Conservation (phyloP, 2,888 invertebrate species). For the Steinernema carpocapsae region DNA sequence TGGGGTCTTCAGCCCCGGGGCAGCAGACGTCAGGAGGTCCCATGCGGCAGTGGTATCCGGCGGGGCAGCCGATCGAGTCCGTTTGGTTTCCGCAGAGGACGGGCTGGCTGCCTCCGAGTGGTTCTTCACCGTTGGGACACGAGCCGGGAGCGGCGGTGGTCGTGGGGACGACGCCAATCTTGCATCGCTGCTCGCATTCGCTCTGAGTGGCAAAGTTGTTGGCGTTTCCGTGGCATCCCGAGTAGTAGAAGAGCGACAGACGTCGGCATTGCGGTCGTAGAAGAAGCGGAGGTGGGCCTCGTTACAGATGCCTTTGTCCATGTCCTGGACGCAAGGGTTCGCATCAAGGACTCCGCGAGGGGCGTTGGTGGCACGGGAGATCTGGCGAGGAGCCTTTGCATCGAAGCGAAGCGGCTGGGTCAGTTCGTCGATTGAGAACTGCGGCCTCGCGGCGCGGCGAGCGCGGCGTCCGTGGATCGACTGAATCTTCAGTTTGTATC, state of each 20-base stretch:
- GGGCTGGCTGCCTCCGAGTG: slow-evolving; percentile 63
- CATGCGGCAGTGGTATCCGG: slow-evolving; percentile 61
- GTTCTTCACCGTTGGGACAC: slow-evolving; percentile 61
- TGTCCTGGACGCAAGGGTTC: slow-evolving; percentile 51
- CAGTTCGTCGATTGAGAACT: slow-evolving; percentile 61
- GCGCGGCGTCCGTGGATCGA: slow-evolving; percentile 41
- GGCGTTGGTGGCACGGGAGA: slow-evolving; percentile 45
- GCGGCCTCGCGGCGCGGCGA: slow-evolving; percentile 41
- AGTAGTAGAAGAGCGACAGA: slow-evolving; percentile 68
- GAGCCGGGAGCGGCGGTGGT: slow-evolving; percentile 55
- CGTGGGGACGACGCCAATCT: slow-evolving; percentile 47
- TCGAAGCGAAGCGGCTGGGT: slow-evolving; percentile 63
- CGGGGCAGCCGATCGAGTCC: slow-evolving; percentile 67
- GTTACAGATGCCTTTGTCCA: slow-evolving; percentile 59
- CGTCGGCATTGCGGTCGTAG: slow-evolving; percentile 62
- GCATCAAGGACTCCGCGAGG: slow-evolving; percentile 39
- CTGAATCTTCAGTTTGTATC: slow-evolving; percentile 65
- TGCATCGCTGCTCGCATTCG: slow-evolving; percentile 64
- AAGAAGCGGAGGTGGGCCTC: slow-evolving; percentile 64
- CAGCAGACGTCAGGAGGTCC: slow-evolving; percentile 68
- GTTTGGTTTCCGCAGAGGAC: slow-evolving; percentile 65
- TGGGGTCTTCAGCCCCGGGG: slow-evolving; percentile 50
- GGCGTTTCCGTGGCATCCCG: slow-evolving; percentile 66
- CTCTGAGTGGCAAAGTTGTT: slow-evolving; percentile 66
- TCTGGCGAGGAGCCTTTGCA: slow-evolving; percentile 36